Base-by-base conservation (phyloP, 2,888 invertebrate genomes). In the Xanthorhoe spadicearia region DNA sequence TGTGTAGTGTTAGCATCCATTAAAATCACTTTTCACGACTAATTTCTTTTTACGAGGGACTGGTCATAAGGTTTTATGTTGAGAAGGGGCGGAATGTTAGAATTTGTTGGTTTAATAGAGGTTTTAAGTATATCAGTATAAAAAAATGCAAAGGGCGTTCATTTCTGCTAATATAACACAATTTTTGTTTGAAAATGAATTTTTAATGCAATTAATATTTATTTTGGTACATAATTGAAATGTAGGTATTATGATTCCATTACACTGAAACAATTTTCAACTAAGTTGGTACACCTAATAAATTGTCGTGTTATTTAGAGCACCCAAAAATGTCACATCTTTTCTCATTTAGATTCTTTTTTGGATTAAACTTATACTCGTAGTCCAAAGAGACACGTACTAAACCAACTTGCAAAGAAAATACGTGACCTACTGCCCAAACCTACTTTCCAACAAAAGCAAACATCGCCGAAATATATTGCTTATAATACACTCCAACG, bases 1-100 rank as follows among this genome's bases (percentile, higher is more conserved):
- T 38, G 38, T 43, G 38, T 5, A 38, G 35, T 38, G 2, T 43
- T 2, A 1, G 13, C 13, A 51, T n/a, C 38, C 38, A 51, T 50
- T 53, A 64, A 58, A 58, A 58, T 46, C 35, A 63, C 48, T 58
- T 58, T 59, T 52, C 57, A 67, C 61, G 63, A 59, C 54, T 67
- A 67, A 65, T 69, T 69, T 62, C 19, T 63, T 69, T 71, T 67
- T 54, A 67, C 18, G 64, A 66, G 55, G 51, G 28, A 61, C 5
- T 48, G 64, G 50, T 48, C 59, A 35, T 71, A 64, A 69, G 43
- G 48, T 66, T 69, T 71, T 71, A 68, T 53, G 67, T 60, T 60
- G 38, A 60, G 59, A 58, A 35, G 57, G 43, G 28, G 15, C 46
- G 17, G 38, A 55, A 23, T 17, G 46, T 57, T 32, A 7, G 46